Evolutionary conservation across 2,113 vertebrate species (phyloP).

Genomic region (Miniopterus natalensis): DNA sequence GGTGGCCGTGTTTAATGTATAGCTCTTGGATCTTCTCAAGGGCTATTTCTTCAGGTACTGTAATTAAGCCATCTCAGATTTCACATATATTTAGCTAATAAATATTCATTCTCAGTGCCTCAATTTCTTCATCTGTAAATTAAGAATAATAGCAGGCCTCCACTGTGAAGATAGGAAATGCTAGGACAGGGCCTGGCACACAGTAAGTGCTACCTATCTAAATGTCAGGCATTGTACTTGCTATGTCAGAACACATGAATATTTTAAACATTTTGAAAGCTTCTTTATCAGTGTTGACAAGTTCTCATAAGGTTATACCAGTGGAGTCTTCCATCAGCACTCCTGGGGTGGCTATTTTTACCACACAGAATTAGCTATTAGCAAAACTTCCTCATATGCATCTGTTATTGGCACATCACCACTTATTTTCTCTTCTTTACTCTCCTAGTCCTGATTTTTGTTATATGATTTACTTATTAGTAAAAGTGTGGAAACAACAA

Average conservation of each 20-base stretch:
- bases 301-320: background rate
- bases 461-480: background rate
- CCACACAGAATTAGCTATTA: background rate
- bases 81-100: background rate
- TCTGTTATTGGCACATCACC: background rate
- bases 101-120: background rate
- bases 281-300: background rate
- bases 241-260: background rate
- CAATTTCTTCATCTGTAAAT: background rate
- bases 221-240: background rate
- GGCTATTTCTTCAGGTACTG: background rate
- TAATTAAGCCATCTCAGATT: background rate
- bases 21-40: slow-evolving; percentile 18
- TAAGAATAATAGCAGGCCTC: background rate
- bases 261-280: background rate
- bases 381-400: background rate
- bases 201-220: background rate
- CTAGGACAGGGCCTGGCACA: background rate
- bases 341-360: background rate
- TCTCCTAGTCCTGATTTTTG: background rate
- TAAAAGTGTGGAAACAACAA: background rate
- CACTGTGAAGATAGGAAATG: background rate
- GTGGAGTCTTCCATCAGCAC: background rate
- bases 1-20: background rate
- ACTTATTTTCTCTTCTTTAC: background rate